Base-by-base conservation (phyloP, 2,888 invertebrate genomes). In the Spodoptera picta region DNA sequence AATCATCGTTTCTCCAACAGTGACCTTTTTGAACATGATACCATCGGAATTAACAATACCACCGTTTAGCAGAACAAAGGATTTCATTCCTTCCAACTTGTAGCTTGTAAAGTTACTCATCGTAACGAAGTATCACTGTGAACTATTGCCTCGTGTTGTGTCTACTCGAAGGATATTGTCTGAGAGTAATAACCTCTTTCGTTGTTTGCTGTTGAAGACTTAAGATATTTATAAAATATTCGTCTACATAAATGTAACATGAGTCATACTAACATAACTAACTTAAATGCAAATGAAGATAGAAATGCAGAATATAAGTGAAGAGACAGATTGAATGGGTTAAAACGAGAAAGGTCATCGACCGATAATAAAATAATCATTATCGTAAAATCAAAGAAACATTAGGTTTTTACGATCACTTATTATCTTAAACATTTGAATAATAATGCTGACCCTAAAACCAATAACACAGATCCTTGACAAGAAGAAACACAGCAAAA, bases 1-100 rank as follows among this genome's bases (percentile, higher is more conserved):
- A 75, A 68, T 75, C 60, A 76, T 73, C 61, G 63, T 66, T 77
- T 63, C 61, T 61, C 44, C 65, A 65, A 68, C 64, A 60, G 57
- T 53, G 43, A 61, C 7, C 60, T 42, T 56, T 65, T 62, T 65
- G 45, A 65, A 75, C 60, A 54, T 58, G 77, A 76, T 75, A 65
- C 24, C 31, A 75, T 75, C 73, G 45, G 27, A 47, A 57, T 62
- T 47, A 10, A 36, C 47, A 67, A 47, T 27, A 49, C 51, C 12
- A 6, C 64, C 27, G 58, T 44, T 47, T 52, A 14, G 24, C 48
- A 46, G 69, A 65, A 75, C 73, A 73, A 77, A 65, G 56, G 57
- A 60, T 54, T 44, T 49, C 47, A 27, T 44, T 50, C 27, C 49
- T 73, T 31, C 31, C 45, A 47, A 61, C 46, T 60, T 68, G 14